These are phyloP conservation scores for Stenichneumon culpator DNA, from an alignment of 2,888 invertebrate genomes.

Conservation along the genomic window DNA sequence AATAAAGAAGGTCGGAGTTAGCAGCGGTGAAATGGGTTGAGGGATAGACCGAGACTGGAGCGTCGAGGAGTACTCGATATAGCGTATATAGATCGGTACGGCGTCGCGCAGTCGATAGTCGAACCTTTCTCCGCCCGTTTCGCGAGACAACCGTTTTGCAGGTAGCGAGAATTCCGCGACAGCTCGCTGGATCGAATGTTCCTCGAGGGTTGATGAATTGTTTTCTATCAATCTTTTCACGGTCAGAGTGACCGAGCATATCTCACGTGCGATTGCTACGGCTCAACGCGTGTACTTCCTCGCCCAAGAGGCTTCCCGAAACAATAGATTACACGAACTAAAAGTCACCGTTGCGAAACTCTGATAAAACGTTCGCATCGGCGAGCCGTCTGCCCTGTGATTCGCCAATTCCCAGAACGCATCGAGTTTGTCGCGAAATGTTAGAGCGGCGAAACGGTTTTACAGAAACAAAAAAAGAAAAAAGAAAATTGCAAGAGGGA, in stretches of 20 bases:
- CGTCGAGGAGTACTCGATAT: background rate
- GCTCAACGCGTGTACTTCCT: background rate
- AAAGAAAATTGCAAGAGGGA: background rate
- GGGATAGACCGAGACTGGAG: background rate
- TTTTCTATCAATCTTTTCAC: slow-evolving; percentile 62
- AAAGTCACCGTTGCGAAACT: slow-evolving; percentile 7
- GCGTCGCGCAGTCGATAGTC: background rate
- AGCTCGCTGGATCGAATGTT: slow-evolving; percentile 56
- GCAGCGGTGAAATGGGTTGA: background rate
- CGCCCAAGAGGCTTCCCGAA: background rate
- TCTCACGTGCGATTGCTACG: background rate
- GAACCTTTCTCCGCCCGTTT: background rate
- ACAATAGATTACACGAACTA: background rate
- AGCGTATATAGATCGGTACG: too few relatives aligned
- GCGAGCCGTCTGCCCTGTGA: background rate
- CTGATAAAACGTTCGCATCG: background rate
- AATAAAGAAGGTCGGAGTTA: background rate
- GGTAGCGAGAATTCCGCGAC: slow-evolving; percentile 48
- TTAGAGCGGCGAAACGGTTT: background rate
- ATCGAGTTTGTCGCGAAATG: background rate
- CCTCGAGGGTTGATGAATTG: slow-evolving; percentile 57
- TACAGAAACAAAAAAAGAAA: background rate
- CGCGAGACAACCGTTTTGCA: background rate
- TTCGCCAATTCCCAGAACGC: background rate
- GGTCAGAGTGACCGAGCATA: background rate